Evolutionary conservation across 2,113 vertebrate genomes (phyloP).

Genomic region (Heloderma charlesbogerti): DNA sequence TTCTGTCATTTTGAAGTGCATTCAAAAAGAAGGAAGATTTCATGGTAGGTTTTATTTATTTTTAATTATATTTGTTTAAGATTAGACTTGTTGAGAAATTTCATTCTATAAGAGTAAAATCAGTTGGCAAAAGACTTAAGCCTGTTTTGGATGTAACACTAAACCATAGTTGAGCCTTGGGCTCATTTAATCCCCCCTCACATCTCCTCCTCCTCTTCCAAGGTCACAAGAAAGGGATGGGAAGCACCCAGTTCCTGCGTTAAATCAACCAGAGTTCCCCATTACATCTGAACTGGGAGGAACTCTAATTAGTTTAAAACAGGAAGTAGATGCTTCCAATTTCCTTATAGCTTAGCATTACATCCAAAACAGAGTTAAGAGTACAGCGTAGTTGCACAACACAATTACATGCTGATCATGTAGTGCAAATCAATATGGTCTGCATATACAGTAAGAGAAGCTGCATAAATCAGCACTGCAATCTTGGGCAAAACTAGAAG

Average conservation of each 20-base stretch:
- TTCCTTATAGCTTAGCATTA: not conserved
- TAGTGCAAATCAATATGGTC: not conserved
- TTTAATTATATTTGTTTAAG: not conserved
- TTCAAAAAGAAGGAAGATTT: not conserved
- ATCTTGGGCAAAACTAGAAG: not conserved
- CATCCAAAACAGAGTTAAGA: not conserved
- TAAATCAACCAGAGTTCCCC: not conserved
- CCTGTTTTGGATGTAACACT: not conserved
- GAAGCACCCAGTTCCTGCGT: not conserved
- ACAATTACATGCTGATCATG: not conserved
- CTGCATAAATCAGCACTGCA: not conserved
- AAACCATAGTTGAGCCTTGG: not conserved
- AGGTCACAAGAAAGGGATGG: not conserved
- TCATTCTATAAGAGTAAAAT: not conserved
- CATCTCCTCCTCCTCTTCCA: not conserved
- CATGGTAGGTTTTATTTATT: slow-evolving; percentile 14
- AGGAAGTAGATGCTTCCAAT: not conserved
- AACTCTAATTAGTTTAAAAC: not conserved
- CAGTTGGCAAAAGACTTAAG: not conserved
- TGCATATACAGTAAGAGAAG: not conserved
- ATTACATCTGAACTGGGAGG: not conserved
- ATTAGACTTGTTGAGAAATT: not conserved
- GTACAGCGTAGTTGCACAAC: not conserved
- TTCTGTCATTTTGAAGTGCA: not conserved
- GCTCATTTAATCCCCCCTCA: not conserved